phyloP scores from a whole-genome alignment of 2,113 vertebrate species.

The Scopus umbretta region DNA sequence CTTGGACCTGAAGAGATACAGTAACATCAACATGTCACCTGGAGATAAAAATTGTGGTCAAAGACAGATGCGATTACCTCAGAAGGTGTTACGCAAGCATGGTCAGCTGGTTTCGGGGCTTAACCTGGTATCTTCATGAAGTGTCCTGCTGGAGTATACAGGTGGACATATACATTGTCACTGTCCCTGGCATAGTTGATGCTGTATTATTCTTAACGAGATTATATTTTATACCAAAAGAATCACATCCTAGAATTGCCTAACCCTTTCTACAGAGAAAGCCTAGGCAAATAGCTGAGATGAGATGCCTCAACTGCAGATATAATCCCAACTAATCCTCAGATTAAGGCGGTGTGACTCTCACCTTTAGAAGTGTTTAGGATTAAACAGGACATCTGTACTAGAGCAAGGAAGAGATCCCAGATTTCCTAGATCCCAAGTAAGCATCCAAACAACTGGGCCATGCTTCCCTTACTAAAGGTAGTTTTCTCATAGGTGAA shows the following conservation, averaged over 20 bases:
- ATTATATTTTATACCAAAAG: not conserved
- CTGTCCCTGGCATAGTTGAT: not conserved
- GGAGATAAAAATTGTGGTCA: not conserved
- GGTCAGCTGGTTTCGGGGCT: not conserved
- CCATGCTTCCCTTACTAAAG: not conserved
- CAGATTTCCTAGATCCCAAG: not conserved
- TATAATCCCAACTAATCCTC: not conserved
- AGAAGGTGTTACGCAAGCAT: not conserved
- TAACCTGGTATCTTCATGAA: not conserved
- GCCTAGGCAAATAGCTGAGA: not conserved
- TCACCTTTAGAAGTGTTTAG: not conserved
- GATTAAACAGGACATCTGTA: not conserved
- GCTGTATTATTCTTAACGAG: accelerated
- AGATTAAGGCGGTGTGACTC: accelerated
- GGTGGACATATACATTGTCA: not conserved
- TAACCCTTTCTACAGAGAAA: not conserved
- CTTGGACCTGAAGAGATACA: not conserved
- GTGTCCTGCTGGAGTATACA: not conserved
- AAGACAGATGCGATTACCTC: not conserved
- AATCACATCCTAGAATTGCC: not conserved
- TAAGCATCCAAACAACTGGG: not conserved
- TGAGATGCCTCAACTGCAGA: not conserved
- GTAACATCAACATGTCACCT: not conserved
- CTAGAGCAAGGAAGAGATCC: not conserved
- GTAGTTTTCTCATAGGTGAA: not conserved